phyloP scores from a whole-genome alignment of 2,888 invertebrate species.

The Drosophila greeni region DNA sequence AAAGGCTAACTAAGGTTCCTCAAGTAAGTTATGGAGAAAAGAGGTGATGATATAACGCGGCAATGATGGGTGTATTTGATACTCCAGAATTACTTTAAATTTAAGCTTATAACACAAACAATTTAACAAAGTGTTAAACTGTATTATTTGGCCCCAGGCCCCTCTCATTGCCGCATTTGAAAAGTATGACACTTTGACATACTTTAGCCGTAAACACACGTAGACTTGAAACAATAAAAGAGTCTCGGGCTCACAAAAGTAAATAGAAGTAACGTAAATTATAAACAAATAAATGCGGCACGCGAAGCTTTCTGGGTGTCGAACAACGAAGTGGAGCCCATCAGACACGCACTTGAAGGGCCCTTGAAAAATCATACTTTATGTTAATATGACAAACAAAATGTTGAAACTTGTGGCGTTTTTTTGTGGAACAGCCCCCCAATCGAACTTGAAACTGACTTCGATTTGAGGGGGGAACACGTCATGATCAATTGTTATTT shows the following conservation, averaged over 20 bases:
- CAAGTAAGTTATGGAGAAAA: too few species aligned
- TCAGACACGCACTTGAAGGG: constrained; percentile 39
- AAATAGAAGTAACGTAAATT: constrained; percentile 36
- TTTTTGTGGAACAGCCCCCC: constrained; percentile 47
- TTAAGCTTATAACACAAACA: background rate
- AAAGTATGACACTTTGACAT: constrained; percentile 47
- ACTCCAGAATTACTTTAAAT: too few species aligned
- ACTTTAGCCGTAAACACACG: constrained; percentile 45
- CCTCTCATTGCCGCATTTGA: constrained; percentile 34
- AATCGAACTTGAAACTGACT: constrained; percentile 37
- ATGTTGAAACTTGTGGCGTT: constrained; percentile 56
- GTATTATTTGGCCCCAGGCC: constrained; percentile 46
- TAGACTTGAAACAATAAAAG: constrained; percentile 65
- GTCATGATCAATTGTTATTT: constrained; percentile 17
- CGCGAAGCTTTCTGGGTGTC: constrained; percentile 44
- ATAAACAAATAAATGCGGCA: constrained; percentile 61
- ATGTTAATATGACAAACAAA: constrained; percentile 73
- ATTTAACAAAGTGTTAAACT: constrained; percentile 62
- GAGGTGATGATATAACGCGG: background rate
- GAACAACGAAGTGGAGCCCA: constrained; percentile 18
- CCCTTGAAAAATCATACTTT: constrained; percentile 72
- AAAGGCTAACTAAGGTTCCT: constrained; percentile 44
- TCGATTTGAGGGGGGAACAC: constrained; percentile 33
- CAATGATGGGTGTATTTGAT: background rate
- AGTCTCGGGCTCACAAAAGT: constrained; percentile 36